Evolutionary conservation across 2,797 vertebrate genomes (phyloP).

Genomic region (Eidolon dupreanum): DNA sequence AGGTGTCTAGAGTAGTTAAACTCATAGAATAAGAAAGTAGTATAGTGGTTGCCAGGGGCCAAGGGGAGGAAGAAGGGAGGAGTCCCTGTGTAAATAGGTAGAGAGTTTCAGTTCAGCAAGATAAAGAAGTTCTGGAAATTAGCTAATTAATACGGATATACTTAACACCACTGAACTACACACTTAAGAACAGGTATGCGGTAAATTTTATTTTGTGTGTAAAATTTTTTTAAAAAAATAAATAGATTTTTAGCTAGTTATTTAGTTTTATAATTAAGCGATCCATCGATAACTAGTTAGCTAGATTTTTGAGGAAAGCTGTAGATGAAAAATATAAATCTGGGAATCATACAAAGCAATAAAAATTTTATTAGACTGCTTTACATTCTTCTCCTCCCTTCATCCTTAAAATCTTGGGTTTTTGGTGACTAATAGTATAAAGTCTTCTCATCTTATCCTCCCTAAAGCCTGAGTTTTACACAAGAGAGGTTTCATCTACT

Average conservation of each 20-base stretch:
- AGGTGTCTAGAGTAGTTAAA: neutral
- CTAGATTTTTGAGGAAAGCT: neutral
- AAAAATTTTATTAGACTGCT: neutral
- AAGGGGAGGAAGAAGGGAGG: rapidly evolving
- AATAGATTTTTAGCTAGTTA: neutral
- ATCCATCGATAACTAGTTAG: neutral
- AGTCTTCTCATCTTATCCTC: neutral
- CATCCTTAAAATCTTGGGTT: neutral
- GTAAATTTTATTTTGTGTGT: neutral
- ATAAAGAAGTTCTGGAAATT: neutral
- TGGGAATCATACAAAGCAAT: neutral
- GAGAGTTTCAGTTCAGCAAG: neutral
- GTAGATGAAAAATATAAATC: neutral
- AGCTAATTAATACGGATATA: neutral
- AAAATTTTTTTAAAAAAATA: neutral
- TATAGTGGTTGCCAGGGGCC: neutral
- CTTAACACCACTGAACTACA: neutral
- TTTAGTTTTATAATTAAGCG: neutral
- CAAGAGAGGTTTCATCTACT: neutral
- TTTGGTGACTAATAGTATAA: neutral
- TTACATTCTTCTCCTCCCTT: neutral
- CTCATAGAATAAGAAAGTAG: neutral
- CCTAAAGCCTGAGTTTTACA: neutral
- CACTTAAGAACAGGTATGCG: neutral
- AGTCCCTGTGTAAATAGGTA: neutral